A percentile compares a stretch with the other conserved stretches of the same genome.
phyloP scores from a whole-genome alignment of 2,888 invertebrate genomes.

The Rhamphomyia laevipes region DNA sequence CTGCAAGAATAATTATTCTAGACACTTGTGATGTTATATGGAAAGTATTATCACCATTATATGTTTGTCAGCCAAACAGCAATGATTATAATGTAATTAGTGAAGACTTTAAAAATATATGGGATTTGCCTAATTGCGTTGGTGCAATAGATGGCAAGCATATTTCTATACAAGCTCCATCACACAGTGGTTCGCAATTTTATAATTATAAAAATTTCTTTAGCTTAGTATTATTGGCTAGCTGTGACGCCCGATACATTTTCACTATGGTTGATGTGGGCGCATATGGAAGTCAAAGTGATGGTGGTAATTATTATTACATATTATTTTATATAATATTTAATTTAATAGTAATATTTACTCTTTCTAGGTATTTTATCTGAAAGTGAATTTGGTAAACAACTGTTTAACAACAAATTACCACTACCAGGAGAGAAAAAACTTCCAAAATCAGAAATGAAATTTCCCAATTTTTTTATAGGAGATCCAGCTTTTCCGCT shows the following conservation, averaged over 20 bases:
- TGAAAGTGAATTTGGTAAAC: constrained; percentile 3
- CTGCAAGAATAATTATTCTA: constrained; percentile 3
- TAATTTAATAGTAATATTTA: neutral
- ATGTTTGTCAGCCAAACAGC: neutral
- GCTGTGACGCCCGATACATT: constrained; percentile 13
- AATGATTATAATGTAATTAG: constrained; percentile 1
- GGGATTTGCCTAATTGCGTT: constrained; percentile 19
- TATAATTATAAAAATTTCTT: constrained; percentile 17
- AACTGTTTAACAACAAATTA: neutral
- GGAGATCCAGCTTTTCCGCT: constrained; percentile 15
- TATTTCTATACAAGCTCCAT: constrained; percentile 15
- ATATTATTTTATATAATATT: neutral
- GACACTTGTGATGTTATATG: constrained; percentile 4
- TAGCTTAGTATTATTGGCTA: constrained; percentile 15
- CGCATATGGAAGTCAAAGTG: constrained; percentile 12
- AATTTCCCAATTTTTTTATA: constrained; percentile 5
- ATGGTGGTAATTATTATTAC: constrained; percentile 11
- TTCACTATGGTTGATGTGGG: constrained; percentile 16
- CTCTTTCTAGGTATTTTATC: neutral
- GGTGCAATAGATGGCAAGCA: constrained; percentile 20
- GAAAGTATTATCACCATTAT: neutral
- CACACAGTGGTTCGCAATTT: constrained; percentile 15
- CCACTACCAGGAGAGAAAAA: neutral
- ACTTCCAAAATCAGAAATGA: neutral
- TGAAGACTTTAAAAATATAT: constrained; percentile 14